Evolutionary conservation across 2,888 invertebrate species (phyloP).

Genomic region (Cantharis rufa): DNA sequence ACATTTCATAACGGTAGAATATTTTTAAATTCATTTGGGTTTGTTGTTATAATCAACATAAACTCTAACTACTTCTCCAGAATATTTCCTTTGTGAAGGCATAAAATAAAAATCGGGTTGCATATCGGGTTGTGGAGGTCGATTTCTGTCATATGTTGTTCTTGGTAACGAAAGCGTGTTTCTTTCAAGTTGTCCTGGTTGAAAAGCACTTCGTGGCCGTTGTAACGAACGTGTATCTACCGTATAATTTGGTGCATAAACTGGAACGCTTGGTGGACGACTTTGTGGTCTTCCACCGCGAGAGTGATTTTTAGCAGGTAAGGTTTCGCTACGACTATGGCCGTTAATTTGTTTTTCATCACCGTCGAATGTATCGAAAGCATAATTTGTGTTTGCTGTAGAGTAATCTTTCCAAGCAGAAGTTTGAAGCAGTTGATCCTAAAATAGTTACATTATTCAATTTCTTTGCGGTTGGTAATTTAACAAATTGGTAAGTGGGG

Average conservation of each 20-base stretch:
- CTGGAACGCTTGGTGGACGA: constrained; percentile 47
- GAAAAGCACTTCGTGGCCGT: constrained; percentile 54
- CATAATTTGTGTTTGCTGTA: constrained; percentile 83
- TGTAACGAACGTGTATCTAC: constrained; percentile 68
- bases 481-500: background rate
- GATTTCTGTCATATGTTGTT: constrained; percentile 58
- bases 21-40: constrained; percentile 56
- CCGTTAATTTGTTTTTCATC: constrained; percentile 66
- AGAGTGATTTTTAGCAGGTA: constrained; percentile 40
- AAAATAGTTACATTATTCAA: constrained; percentile 36
- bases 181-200: constrained; percentile 60
- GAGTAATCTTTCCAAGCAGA: constrained; percentile 91
- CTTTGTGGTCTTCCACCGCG: constrained; percentile 46
- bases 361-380: constrained; percentile 85
- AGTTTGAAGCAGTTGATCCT: constrained; percentile 83
- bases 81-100: constrained; percentile 92
- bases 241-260: constrained; percentile 47
- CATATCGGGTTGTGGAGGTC: constrained; percentile 51
- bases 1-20: background rate
- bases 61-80: constrained; percentile 85
- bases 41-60: constrained; percentile 81
- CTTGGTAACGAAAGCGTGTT: constrained; percentile 79
- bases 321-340: constrained; percentile 44
- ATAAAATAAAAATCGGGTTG: constrained; percentile 93
- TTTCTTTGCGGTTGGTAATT: background rate